phyloP scores from a whole-genome alignment of 2,113 vertebrate genomes.

The Hiodon tergisus region DNA sequence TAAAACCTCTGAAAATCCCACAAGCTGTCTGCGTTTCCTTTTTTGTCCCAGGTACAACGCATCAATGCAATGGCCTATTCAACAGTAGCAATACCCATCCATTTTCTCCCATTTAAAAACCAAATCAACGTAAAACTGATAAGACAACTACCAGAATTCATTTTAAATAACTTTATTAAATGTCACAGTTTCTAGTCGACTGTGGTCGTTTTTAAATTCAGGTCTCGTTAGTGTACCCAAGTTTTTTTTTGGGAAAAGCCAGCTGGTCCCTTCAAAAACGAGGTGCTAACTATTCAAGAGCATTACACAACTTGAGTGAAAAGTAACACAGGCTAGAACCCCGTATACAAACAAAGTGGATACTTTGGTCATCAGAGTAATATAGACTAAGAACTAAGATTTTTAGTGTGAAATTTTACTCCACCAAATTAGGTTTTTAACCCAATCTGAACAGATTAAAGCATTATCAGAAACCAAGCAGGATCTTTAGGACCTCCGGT shows the following conservation, averaged over 20 bases:
- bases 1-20: too few relatives aligned
- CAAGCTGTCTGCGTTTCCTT: too few relatives aligned
- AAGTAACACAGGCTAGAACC: conserved; percentile 45
- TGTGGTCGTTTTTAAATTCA: neutral
- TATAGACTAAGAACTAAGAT: neutral
- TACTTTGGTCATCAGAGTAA: conserved; percentile 22
- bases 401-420: neutral
- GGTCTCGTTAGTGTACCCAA: neutral
- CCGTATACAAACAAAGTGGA: conserved; percentile 10
- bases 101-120: too few relatives aligned
- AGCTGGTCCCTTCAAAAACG: conserved; percentile 23
- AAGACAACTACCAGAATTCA: neutral
- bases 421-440: neutral
- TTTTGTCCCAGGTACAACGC: too few relatives aligned
- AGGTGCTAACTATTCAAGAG: conserved; percentile 6
- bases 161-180: conserved; percentile 30
- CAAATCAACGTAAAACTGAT: too few relatives aligned
- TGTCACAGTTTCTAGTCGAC: conserved; percentile 28
- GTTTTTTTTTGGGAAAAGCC: neutral
- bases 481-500: neutral
- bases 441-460: neutral
- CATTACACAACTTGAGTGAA: neutral
- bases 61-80: too few relatives aligned
- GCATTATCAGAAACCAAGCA: neutral
- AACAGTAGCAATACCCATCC: too few relatives aligned